Evolutionary conservation across 1,140 invertebrate genomes (phyloP).

Genomic region (Caenorhabditis inopinata): DNA sequence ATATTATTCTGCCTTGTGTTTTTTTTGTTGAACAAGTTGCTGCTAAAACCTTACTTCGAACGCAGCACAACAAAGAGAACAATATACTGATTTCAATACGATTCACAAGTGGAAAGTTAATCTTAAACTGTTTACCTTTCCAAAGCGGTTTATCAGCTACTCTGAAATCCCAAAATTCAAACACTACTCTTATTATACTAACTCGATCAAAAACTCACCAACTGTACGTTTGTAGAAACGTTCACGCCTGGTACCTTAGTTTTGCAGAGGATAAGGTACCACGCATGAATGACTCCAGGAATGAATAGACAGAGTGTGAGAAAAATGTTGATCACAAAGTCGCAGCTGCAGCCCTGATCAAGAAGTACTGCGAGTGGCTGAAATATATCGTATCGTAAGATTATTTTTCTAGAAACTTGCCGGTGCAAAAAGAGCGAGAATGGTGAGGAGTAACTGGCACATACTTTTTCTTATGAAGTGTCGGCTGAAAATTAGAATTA

Average conservation of each 20-base stretch:
- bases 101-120: no score
- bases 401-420: not conserved
- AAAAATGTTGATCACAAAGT: constrained; percentile 24
- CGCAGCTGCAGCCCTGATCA: constrained; percentile 33
- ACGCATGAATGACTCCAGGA: constrained; percentile 36
- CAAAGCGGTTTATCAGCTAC: no score
- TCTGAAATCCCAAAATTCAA: no score
- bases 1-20: no score
- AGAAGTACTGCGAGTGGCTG: constrained; percentile 35
- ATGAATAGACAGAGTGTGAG: constrained; percentile 26
- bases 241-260: not conserved
- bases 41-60: no score
- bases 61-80: no score
- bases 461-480: not conserved
- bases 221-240: not conserved
- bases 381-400: not conserved
- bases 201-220: not conserved
- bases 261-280: constrained; percentile 35
- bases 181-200: no score
- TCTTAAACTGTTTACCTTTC: no score
- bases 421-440: constrained; percentile 19
- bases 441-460: constrained; percentile 26
- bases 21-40: no score
- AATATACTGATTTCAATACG: no score
- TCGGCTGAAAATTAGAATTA: not conserved